Conservation (phyloP, 2,113 vertebrate species). For the Cyphomyrus discorhynchus region DNA sequence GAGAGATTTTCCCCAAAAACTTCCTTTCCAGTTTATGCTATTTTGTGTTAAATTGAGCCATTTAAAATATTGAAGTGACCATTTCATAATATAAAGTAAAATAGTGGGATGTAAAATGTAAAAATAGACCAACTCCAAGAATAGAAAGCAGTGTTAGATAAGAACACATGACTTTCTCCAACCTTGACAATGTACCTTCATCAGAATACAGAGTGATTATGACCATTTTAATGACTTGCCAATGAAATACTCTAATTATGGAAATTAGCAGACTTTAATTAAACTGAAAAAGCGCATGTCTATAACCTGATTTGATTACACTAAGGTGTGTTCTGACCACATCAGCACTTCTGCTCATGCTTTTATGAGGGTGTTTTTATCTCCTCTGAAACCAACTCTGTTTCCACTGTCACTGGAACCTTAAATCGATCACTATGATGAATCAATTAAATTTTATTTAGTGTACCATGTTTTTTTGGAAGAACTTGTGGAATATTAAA, state of each 20-base stretch:
- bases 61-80: not conserved
- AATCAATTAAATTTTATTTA: not conserved
- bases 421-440: not conserved
- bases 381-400: not conserved
- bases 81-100: not conserved
- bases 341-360: not conserved
- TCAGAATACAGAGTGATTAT: slow-evolving; percentile 12
- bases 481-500: not conserved
- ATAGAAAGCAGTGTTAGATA: not conserved
- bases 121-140: not conserved
- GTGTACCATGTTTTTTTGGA: not conserved
- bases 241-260: slow-evolving; percentile 15
- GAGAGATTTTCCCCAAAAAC: not conserved
- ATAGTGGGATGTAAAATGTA: not conserved
- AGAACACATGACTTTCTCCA: not conserved
- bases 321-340: not conserved
- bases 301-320: slow-evolving; percentile 10
- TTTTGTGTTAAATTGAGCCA: not conserved
- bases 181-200: slow-evolving; percentile 16
- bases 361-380: not conserved
- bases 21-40: not conserved
- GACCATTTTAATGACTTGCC: slow-evolving; percentile 22
- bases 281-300: slow-evolving; percentile 15
- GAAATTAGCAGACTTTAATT: slow-evolving; percentile 13
- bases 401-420: not conserved